Evolutionary conservation across 2,797 vertebrate genomes (phyloP), one percentile per base, ranked within the genome.

Genomic region (Alosa sapidissima): DNA sequence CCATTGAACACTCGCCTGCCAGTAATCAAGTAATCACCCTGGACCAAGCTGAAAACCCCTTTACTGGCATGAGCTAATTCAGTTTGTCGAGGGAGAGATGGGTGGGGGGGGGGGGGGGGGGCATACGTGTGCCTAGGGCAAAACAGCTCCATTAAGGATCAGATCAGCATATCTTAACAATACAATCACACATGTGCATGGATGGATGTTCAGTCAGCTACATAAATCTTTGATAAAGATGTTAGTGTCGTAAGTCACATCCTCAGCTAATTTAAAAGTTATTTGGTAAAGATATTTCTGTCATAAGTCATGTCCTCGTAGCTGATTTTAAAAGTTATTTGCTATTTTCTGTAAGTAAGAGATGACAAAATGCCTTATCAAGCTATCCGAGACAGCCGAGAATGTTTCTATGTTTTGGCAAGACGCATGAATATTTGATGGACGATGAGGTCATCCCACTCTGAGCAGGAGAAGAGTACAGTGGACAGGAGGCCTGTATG

Each of bases 1-100:
- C 28, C 28, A 51, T 28, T n/a, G 48, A 82, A 81, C 78, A 21
- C 28, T 45, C 36, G 65, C 78, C 52, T 4, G 49, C 84, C 82
- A 85, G 33, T 33, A 82, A 72, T 68, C 82, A 83, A 72, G 85
- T 51, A 62, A 82, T 52, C 55, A 81, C 28, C 28, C 51, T 16
- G 47, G 54, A 85, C 78, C 45, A 72, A 16, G 21, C 72, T 78
- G 72, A 9, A 78, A 78, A 9, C 41, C 16, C 36, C 72, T 21
- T 10, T 14, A 47, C 14, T 47, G 41, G 36, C 16, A 47, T 7
- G 41, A 78, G 36, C 72, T 47, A 47, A 45, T 19, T 45, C 72
- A 19, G 72, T 6, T 78, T 24, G 58, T 6, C 54, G 4, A 6
- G 54, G 54, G 0, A 7, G 16, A 62, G 28, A 28, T 28, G 58